Conservation (phyloP, 2,113 vertebrate genomes). For the Rhinolophus sinicus region DNA sequence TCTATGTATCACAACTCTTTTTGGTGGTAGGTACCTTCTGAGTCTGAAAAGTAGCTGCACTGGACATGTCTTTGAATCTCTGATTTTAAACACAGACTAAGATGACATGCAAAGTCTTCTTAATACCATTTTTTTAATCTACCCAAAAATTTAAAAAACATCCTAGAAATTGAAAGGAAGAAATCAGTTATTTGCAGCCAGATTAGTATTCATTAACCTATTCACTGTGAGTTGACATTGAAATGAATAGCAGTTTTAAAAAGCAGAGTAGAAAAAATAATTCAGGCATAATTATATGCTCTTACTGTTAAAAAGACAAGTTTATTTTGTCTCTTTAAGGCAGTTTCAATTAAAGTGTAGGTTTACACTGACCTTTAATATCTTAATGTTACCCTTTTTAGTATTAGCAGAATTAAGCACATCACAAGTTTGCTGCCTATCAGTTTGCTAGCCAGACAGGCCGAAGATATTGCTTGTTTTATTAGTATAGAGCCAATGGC, state of each 20-base stretch:
- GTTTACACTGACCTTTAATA: background rate
- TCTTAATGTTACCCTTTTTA: slow-evolving; percentile 69
- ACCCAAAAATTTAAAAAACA: slow-evolving; percentile 33
- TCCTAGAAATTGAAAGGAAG: slow-evolving; percentile 39
- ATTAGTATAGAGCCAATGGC: slow-evolving; percentile 64
- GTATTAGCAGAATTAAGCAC: slow-evolving; percentile 75
- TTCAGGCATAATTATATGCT: background rate
- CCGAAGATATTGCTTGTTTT: slow-evolving; percentile 67
- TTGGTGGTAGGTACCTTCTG: background rate
- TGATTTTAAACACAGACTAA: slow-evolving; percentile 36
- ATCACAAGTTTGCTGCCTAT: slow-evolving; percentile 75
- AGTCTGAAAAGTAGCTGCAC: background rate
- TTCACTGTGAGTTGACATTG: background rate
- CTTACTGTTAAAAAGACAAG: slow-evolving; percentile 37
- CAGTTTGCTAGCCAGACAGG: background rate
- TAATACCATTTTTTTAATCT: background rate
- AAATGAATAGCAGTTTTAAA: background rate
- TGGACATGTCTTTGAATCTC: background rate
- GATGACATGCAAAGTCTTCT: background rate
- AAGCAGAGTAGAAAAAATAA: slow-evolving; percentile 48
- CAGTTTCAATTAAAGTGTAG: slow-evolving; percentile 29
- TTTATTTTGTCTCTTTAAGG: slow-evolving; percentile 48
- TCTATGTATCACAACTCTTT: background rate
- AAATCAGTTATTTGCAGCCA: background rate
- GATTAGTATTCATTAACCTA: background rate